Percentiles rank a stretch among this genome's conserved stretches.
Evolutionary conservation across 2,797 vertebrate genomes (phyloP).

Genomic region (Gymnodraco acuticeps): DNA sequence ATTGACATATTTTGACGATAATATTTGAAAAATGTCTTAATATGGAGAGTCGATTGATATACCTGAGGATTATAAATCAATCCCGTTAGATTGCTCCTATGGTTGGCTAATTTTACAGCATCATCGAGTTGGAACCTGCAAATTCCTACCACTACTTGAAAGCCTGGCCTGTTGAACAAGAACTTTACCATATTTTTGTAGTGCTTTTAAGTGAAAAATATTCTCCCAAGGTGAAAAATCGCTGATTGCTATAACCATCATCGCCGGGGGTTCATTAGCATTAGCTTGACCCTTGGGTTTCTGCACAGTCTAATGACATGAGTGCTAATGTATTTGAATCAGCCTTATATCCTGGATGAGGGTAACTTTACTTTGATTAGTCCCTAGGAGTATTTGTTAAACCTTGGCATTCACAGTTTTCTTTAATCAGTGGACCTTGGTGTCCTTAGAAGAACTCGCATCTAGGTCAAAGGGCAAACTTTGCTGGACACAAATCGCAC

Average conservation of each 20-base stretch:
- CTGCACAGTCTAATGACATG: constrained; percentile 19
- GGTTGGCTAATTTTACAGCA: too few species aligned
- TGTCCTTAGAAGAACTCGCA: constrained; percentile 61
- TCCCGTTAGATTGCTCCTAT: too few species aligned
- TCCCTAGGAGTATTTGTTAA: constrained; percentile 28
- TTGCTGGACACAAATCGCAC: constrained; percentile 42
- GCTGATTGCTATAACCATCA: constrained; percentile 40
- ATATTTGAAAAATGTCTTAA: too few species aligned
- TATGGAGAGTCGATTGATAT: too few species aligned
- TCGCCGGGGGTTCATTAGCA: neutral
- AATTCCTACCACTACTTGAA: too few species aligned
- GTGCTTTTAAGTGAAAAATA: neutral
- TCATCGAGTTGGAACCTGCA: too few species aligned
- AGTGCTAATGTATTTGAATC: constrained; percentile 41
- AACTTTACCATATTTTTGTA: constrained; percentile 13
- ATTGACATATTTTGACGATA: too few species aligned
- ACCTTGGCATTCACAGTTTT: constrained; percentile 49
- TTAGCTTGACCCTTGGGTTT: constrained; percentile 30
- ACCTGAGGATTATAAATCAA: too few species aligned
- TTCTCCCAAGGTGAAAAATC: constrained; percentile 29
- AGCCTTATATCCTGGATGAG: constrained; percentile 27
- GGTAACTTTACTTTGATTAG: constrained; percentile 45
- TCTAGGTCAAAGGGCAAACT: constrained; percentile 44
- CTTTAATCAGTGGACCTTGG: constrained; percentile 55
- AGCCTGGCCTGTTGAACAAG: too few species aligned